A percentile compares a stretch with the other conserved stretches of the same genome.
phyloP scores from a whole-genome alignment of 2,888 invertebrate genomes.

The Hypomecis atomaria region DNA sequence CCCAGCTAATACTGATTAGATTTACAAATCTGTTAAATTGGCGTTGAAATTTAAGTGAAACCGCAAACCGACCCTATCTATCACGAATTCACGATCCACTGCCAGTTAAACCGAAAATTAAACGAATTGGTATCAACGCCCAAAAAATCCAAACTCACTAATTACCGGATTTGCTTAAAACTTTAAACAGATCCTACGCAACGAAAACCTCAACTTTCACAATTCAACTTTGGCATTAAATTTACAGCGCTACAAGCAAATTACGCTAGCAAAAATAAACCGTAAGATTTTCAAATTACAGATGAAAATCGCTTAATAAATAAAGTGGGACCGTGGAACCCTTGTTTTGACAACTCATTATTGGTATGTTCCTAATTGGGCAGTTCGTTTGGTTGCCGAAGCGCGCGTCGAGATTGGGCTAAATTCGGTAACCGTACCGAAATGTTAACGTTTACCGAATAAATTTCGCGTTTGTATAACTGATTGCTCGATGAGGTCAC shows the following conservation, averaged over 20 bases:
- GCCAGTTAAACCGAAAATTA: constrained; percentile 34
- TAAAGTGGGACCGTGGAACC: constrained; percentile 53
- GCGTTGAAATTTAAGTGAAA: constrained; percentile 12
- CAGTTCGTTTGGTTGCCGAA: constrained; percentile 51
- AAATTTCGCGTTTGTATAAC: constrained; percentile 76
- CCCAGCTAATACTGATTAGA: too few relatives aligned
- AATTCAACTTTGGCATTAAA: constrained; percentile 79
- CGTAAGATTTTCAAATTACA: constrained; percentile 50
- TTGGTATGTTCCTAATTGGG: constrained; percentile 77
- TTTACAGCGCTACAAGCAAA: constrained; percentile 49
- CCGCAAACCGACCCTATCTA: constrained; percentile 14
- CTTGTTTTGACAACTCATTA: constrained; percentile 83
- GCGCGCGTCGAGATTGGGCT: constrained; percentile 51
- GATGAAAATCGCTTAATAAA: constrained; percentile 38
- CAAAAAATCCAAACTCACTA: constrained; percentile 63
- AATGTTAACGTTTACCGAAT: constrained; percentile 72
- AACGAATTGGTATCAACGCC: constrained; percentile 43
- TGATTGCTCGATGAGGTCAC: constrained; percentile 73
- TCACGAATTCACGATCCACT: constrained; percentile 24
- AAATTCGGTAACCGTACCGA: constrained; percentile 61
- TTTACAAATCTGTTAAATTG: constrained; percentile 3
- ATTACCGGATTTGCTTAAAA: constrained; percentile 76
- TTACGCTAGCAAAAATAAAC: constrained; percentile 46
- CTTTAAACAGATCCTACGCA: constrained; percentile 74
- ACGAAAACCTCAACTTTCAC: constrained; percentile 74